Percentiles rank a stretch among this genome's conserved stretches.
These are phyloP conservation scores for Hirundo rustica DNA, from an alignment of 2,797 vertebrate species.

Conservation along the genomic window DNA sequence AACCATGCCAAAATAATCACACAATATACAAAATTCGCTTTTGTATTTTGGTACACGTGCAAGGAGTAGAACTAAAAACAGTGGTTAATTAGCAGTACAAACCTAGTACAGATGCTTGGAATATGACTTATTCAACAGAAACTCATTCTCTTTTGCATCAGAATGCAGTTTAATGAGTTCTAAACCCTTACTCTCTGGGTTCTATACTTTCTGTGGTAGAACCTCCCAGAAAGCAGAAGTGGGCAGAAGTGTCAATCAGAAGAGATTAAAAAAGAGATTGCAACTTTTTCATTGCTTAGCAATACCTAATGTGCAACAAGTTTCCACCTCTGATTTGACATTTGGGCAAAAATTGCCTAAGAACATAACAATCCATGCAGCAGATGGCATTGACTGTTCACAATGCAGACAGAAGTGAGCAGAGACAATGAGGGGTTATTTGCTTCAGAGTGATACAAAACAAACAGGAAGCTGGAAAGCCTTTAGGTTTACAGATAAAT, in stretches of 20 bases:
- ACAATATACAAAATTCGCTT: not conserved
- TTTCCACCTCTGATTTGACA: not conserved
- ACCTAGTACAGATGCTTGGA: not conserved
- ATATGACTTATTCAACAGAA: not conserved
- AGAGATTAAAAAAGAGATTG: not conserved
- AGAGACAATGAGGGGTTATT: not conserved
- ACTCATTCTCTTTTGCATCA: not conserved
- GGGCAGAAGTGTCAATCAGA: not conserved
- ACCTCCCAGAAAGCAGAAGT: not conserved
- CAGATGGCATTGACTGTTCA: not conserved
- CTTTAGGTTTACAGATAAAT: not conserved
- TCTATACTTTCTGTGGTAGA: not conserved
- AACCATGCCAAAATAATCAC: not conserved
- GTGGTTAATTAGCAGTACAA: not conserved
- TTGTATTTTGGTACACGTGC: not conserved
- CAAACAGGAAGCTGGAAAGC: not conserved
- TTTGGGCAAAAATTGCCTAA: not conserved
- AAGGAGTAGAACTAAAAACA: not conserved
- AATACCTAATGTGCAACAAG: not conserved
- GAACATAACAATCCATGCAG: not conserved
- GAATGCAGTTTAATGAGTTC: not conserved
- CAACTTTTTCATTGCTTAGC: not conserved
- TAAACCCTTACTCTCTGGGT: not conserved
- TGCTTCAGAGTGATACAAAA: not conserved
- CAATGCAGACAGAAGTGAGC: not conserved